Evolutionary conservation across 2,797 vertebrate species (phyloP).

Genomic region (Sebastes hubbsi): DNA sequence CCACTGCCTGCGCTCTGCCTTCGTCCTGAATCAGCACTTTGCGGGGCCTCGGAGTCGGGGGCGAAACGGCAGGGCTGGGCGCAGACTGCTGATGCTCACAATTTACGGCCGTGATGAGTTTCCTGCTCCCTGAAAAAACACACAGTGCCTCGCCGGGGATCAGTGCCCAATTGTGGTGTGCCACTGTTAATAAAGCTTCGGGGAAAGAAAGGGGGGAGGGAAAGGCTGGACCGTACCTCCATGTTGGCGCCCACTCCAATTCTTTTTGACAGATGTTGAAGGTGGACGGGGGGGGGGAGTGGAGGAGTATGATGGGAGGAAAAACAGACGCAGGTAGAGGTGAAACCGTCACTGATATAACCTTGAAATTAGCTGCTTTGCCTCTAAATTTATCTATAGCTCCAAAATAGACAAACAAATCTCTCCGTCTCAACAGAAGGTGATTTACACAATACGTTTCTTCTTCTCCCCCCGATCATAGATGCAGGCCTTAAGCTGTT

Average conservation of each 20-base stretch:
- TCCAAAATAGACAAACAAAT: neutral
- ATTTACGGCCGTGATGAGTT: constrained; percentile 77
- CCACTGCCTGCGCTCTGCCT: constrained; percentile 62
- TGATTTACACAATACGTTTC: neutral
- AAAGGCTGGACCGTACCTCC: constrained; percentile 13
- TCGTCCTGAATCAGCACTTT: constrained; percentile 85
- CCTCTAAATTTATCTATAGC: neutral
- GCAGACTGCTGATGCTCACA: constrained; percentile 76
- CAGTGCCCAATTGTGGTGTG: constrained; percentile 63
- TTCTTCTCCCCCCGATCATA: constrained; percentile 2
- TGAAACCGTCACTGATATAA: neutral
- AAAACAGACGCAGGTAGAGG: neutral
- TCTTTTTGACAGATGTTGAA: constrained; percentile 24
- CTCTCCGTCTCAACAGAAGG: neutral
- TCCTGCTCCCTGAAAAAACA: constrained; percentile 74
- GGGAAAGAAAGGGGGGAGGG: constrained; percentile 19
- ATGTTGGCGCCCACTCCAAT: constrained; percentile 8
- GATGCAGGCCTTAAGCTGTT: constrained; percentile 31
- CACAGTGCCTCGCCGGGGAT: constrained; percentile 56
- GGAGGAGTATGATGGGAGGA: neutral
- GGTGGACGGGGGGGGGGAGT: neutral
- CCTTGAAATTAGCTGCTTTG: neutral
- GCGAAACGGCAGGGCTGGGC: constrained; percentile 59
- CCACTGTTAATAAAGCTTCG: constrained; percentile 69
- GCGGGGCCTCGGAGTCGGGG: constrained; percentile 56